A percentile compares a stretch with the other conserved stretches of the same genome.
Evolutionary conservation across 1,140 invertebrate species (phyloP).

Genomic region (Caenorhabditis briggsae): DNA sequence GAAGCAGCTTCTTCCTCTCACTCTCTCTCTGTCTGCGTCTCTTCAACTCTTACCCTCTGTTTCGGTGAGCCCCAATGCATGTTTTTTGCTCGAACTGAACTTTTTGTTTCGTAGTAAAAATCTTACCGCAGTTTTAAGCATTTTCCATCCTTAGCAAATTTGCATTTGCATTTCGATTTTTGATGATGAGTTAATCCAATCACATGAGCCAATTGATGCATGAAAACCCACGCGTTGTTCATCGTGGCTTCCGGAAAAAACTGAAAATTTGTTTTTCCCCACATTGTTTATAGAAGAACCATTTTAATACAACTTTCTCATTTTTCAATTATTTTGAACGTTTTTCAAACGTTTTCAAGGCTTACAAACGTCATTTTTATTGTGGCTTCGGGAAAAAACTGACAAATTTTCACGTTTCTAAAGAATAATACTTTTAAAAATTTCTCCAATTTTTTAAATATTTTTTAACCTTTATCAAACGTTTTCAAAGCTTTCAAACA

Average conservation of each 20-base stretch:
- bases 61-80: conserved; percentile 17
- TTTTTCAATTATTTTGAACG: no score
- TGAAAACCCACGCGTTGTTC: conserved; percentile 60
- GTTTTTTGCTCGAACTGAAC: conserved; percentile 32
- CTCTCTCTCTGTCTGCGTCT: background rate
- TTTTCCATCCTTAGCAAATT: background rate
- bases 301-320: no score
- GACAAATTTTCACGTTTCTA: no score
- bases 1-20: background rate
- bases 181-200: conserved; percentile 48
- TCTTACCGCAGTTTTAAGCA: conserved; percentile 46
- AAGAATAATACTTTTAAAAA: no score
- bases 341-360: no score
- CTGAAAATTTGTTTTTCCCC: no score
- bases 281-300: no score
- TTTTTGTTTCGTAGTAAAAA: background rate
- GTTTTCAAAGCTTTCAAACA: no score
- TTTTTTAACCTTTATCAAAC: no score
- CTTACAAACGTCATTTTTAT: no score
- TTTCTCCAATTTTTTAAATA: no score
- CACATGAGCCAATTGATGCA: conserved; percentile 63
- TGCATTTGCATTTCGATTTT: conserved; percentile 45
- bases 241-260: conserved; percentile 63
- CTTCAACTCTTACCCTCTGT: background rate
- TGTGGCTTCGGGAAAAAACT: conserved; percentile 64